Evolutionary conservation across 1,140 invertebrate species (phyloP).

Genomic region (Drosophila repleta): DNA sequence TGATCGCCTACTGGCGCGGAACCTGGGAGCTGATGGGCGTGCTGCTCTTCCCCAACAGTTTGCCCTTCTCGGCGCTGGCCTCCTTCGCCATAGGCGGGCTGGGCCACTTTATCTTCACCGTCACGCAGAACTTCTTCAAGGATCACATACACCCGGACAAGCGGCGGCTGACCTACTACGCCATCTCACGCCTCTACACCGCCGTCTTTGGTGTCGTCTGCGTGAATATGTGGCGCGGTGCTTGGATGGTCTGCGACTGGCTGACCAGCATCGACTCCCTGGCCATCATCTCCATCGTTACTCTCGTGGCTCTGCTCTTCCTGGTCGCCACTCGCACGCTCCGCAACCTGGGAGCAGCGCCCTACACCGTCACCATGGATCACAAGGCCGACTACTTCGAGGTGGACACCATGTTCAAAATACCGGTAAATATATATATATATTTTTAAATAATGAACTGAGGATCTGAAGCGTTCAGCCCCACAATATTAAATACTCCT

Average conservation of each 20-base stretch:
- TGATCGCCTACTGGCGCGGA: conserved; percentile 93
- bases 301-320: conserved; percentile 87
- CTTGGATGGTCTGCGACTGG: conserved; percentile 90
- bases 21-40: conserved; percentile 92
- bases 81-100: conserved; percentile 88
- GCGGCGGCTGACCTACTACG: conserved; percentile 88
- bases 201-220: conserved; percentile 90
- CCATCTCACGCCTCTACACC: conserved; percentile 90
- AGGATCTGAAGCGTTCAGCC: no score
- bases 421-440: conserved; percentile 85
- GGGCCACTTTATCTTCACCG: conserved; percentile 88
- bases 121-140: conserved; percentile 87
- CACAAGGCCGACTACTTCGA: conserved; percentile 90
- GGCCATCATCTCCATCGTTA: conserved; percentile 86
- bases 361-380: conserved; percentile 90
- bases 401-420: conserved; percentile 92
- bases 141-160: conserved; percentile 87
- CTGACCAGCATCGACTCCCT: conserved; percentile 87
- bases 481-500: no score
- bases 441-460: no score
- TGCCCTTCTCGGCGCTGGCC: conserved; percentile 86
- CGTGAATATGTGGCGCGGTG: conserved; percentile 93
- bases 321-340: conserved; percentile 88
- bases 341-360: conserved; percentile 92
- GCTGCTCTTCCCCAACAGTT: conserved; percentile 87